Evolutionary conservation across 2,888 invertebrate species (phyloP).

Genomic region (Melieria picta): DNA sequence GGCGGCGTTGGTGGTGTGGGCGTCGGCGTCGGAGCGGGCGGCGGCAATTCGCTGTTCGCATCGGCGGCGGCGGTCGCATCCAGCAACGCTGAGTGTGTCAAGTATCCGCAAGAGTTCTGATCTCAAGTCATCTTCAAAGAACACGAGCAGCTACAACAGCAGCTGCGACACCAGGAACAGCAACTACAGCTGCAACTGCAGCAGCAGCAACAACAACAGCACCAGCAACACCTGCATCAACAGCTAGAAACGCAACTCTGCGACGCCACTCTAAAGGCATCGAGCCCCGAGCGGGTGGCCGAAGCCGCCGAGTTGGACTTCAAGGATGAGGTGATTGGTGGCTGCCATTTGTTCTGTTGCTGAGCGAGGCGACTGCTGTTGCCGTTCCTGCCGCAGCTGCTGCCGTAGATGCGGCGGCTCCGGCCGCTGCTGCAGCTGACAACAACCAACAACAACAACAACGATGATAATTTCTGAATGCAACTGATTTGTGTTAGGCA

Average conservation of each 20-base stretch:
- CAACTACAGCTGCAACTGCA: conserved; percentile 31
- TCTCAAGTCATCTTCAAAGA: conserved; percentile 64
- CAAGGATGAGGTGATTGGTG: conserved; percentile 48
- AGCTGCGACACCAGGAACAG: conserved; percentile 39
- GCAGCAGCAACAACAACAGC: conserved; percentile 28
- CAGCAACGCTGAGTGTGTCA: conserved; percentile 69
- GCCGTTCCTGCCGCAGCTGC: conserved; percentile 15
- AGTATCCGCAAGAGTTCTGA: conserved; percentile 68
- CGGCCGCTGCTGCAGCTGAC: conserved; percentile 26
- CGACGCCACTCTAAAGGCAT: conserved; percentile 9
- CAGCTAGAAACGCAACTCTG: conserved; percentile 17
- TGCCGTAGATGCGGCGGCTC: conserved; percentile 11
- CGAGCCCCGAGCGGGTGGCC: neutral
- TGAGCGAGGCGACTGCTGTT: conserved; percentile 41
- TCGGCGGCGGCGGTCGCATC: conserved; percentile 56
- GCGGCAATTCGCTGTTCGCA: conserved; percentile 53
- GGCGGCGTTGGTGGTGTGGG: conserved; percentile 46
- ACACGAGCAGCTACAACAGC: conserved; percentile 49
- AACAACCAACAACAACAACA: conserved; percentile 54
- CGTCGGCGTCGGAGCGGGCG: conserved; percentile 56
- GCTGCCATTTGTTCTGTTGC: conserved; percentile 59
- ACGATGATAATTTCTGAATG: conserved; percentile 61
- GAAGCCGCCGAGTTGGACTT: conserved; percentile 45
- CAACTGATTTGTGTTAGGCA: conserved; percentile 67
- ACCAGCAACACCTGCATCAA: conserved; percentile 17